Conservation (phyloP, 2,888 invertebrate genomes). For the Acanthoscelides obtectus region DNA sequence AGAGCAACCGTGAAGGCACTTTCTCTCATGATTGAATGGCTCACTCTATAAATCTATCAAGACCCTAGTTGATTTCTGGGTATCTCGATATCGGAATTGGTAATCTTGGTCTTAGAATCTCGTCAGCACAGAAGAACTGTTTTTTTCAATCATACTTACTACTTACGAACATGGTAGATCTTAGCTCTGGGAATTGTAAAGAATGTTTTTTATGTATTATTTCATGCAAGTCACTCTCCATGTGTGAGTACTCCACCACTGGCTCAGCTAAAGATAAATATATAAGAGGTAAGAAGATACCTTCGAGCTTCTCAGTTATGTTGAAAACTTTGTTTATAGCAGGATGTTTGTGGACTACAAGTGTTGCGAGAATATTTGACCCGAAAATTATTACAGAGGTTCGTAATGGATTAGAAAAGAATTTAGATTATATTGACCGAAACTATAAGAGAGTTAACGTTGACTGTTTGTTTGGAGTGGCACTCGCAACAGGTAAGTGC, state of each 20-base stretch:
- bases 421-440: conserved; percentile 26
- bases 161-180: too few species aligned
- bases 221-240: too few species aligned
- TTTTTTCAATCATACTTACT: too few species aligned
- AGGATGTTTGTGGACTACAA: conserved; percentile 8
- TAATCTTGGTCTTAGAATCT: too few species aligned
- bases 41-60: too few species aligned
- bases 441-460: conserved; percentile 27
- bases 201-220: too few species aligned
- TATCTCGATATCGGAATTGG: too few species aligned
- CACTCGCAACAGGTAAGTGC: conserved; percentile 27
- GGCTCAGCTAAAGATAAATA: not conserved
- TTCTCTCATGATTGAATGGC: too few species aligned
- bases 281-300: not conserved
- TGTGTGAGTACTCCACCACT: not conserved
- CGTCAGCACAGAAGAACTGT: too few species aligned
- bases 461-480: conserved; percentile 32
- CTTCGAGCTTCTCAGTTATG: conserved; percentile 11
- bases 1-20: too few species aligned
- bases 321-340: conserved; percentile 6
- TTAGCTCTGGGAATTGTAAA: too few species aligned
- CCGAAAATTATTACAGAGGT: conserved; percentile 23
- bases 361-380: conserved; percentile 14
- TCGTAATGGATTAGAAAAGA: conserved; percentile 25
- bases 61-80: too few species aligned